Evolutionary conservation across 1,140 invertebrate genomes (phyloP), one percentile per base, ranked within the genome.

Genomic region (Rhopalosiphum maidis): DNA sequence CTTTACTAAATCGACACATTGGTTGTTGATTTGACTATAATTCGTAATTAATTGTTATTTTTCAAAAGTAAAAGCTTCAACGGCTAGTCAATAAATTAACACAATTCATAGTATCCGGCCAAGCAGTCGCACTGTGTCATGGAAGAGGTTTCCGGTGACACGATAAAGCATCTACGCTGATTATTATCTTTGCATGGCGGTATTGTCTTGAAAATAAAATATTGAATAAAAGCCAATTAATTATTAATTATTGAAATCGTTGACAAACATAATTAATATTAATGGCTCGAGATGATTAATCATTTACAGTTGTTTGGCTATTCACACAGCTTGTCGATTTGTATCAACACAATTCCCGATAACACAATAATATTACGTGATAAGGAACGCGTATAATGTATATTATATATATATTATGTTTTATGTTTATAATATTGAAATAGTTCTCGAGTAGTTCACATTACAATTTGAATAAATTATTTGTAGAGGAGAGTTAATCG

Each of bases 41-140:
- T 43, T 86, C 41, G 23, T 30, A 18, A 86, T 86, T 86, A 86
- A 86, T 86, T 23, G 83, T 30, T 43, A 43, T 86, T 86, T 30
- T 86, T 86, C 23, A 86, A 86, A 86, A 86, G 23, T 86, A 86
- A 30, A 85, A 43, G 85, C 86, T 21, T 46, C 46, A 15, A 68
- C 15, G 46, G 86, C 15, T 37, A 46, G 86, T 30, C 85, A 46
- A 87, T 87, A 87, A n/a, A 87, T 87, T 48, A 25, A 87, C n/a
- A 86, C 3, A 15, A 87, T 25, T 82, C 35, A 37, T 35, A 35
- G 41, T 48, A n/a, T 87, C 46, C 86, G 85, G 43, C 15, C 85
- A 21, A 48, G 30, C 43, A 37, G 15, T 21, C 43, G 35, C 25
- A 30, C 35, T 15, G 9, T 68, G 60, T n/a, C 60, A 30, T 68